Conservation (phyloP, 2,888 invertebrate genomes). For the Cantharis nigra region DNA sequence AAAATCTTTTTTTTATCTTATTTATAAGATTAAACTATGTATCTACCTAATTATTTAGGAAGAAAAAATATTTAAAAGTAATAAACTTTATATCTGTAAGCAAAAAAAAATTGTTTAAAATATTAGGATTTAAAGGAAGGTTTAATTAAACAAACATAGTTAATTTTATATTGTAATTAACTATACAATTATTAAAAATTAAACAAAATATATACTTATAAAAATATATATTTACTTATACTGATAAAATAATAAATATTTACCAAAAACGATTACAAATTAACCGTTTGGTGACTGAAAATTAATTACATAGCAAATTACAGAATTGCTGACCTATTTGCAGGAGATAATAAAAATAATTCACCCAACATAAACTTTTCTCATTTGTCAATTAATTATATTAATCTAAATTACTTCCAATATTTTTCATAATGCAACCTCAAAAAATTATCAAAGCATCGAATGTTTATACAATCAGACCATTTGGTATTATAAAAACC, state of each 20-base stretch:
- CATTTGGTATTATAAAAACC: background rate
- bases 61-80: no score
- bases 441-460: background rate
- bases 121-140: background rate
- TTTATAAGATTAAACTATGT: no score
- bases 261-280: background rate
- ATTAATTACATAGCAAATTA: background rate
- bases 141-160: background rate
- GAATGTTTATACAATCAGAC: background rate
- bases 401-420: background rate
- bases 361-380: background rate
- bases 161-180: background rate
- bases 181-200: background rate
- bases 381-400: background rate
- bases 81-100: background rate
- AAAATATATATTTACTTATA: conserved; percentile 20
- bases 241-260: conserved; percentile 15
- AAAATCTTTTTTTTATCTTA: no score
- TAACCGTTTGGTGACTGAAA: background rate
- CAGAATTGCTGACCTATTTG: background rate
- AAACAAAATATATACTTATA: conserved; percentile 19
- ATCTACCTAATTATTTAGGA: no score
- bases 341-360: background rate
- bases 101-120: background rate
- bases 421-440: background rate